These are phyloP conservation scores for Ispidina picta DNA, from an alignment of 2,797 vertebrate genomes.

Conservation along the genomic window DNA sequence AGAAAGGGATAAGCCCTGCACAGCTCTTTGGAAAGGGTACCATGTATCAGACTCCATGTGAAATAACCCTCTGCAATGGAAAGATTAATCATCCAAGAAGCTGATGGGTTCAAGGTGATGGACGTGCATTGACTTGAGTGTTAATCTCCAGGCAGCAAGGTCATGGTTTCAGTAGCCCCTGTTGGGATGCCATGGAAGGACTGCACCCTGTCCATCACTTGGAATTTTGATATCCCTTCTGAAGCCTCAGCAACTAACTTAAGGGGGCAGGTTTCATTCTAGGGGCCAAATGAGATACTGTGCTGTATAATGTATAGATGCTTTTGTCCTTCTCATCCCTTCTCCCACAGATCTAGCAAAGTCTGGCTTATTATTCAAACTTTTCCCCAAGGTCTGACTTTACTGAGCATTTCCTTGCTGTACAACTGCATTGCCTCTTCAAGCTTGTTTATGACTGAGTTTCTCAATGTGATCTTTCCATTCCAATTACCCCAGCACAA, in stretches of 20 bases:
- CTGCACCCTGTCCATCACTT: neutral
- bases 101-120: neutral
- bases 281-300: neutral
- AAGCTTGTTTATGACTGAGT: neutral
- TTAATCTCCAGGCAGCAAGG: neutral
- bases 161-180: neutral
- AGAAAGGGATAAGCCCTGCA: neutral
- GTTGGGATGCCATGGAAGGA: accelerated
- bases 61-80: neutral
- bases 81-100: neutral
- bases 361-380: neutral
- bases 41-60: neutral
- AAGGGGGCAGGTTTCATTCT: neutral
- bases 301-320: neutral
- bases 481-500: neutral
- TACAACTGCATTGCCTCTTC: neutral
- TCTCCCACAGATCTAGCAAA: neutral
- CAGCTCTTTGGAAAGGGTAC: neutral
- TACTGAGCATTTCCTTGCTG: neutral
- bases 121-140: neutral
- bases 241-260: neutral
- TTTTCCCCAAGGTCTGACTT: neutral
- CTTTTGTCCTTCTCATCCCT: neutral
- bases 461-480: neutral
- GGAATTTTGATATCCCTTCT: neutral